These are phyloP conservation scores for Corapipo altera DNA, from an alignment of 2,113 vertebrate species.

Conservation along the genomic window DNA sequence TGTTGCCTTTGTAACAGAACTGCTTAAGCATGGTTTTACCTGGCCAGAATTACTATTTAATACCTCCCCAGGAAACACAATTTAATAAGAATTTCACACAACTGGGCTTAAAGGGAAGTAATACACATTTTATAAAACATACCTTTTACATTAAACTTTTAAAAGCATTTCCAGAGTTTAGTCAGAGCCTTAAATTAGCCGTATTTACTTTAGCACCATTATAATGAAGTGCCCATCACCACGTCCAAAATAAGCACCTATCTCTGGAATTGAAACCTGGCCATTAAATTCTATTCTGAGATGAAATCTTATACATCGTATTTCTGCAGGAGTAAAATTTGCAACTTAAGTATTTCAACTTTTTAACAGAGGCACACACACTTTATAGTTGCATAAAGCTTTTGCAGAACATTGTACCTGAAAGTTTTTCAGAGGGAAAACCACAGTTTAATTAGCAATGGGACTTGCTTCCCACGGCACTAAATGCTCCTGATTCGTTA, in stretches of 20 bases:
- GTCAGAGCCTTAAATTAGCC: constrained; percentile 47
- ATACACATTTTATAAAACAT: constrained; percentile 36
- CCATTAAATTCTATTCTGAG: constrained; percentile 9
- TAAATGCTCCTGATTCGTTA: not conserved
- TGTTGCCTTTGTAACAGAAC: not conserved
- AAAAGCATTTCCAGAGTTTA: constrained; percentile 51
- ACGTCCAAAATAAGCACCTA: constrained; percentile 64
- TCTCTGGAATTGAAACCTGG: constrained; percentile 32
- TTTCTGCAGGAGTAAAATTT: constrained; percentile 25
- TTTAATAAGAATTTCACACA: constrained; percentile 58
- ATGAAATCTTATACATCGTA: not conserved
- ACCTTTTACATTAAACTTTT: constrained; percentile 36
- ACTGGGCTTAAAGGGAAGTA: constrained; percentile 35
- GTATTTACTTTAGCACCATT: constrained; percentile 49
- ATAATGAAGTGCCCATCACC: constrained; percentile 45
- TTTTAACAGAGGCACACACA: not conserved
- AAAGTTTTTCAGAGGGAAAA: not conserved
- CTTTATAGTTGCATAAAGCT: not conserved
- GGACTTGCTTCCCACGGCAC: not conserved
- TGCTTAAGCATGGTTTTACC: not conserved
- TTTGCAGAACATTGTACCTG: not conserved
- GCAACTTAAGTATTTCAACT: not conserved
- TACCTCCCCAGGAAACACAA: constrained; percentile 42
- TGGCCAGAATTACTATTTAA: constrained; percentile 27
- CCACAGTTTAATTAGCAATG: not conserved